A percentile compares a stretch with the other conserved stretches of the same genome.
Evolutionary conservation across 2,888 invertebrate genomes (phyloP).

Genomic region (Noctuana brunneofusca): DNA sequence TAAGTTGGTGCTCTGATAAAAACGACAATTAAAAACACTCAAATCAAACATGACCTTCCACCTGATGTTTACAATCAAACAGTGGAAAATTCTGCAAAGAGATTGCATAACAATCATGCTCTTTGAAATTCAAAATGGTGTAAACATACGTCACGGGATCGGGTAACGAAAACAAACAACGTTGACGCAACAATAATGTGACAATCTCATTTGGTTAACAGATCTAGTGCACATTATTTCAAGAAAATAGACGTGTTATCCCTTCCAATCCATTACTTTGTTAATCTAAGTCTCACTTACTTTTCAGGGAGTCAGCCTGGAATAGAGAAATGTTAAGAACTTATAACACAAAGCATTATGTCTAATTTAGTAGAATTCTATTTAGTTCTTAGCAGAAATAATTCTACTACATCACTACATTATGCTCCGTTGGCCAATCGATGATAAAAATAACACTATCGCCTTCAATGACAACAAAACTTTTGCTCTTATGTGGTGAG

Average conservation of each 20-base stretch:
- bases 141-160: conserved; percentile 24
- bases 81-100: conserved; percentile 25
- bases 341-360: no score
- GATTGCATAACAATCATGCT: conserved; percentile 29
- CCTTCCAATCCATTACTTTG: background rate
- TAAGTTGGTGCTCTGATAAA: background rate
- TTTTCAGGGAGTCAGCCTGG: background rate
- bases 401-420: no score
- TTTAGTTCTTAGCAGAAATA: no score
- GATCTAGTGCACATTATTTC: conserved; percentile 6
- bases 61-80: conserved; percentile 21
- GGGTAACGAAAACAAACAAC: conserved; percentile 29
- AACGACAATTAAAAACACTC: background rate
- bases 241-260: background rate
- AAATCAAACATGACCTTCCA: conserved; percentile 2
- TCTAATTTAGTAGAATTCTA: no score
- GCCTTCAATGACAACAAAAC: no score
- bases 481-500: no score
- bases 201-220: conserved; percentile 28
- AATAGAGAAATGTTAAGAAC: background rate
- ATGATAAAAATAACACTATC: no score
- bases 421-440: no score
- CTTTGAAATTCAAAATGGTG: conserved; percentile 29
- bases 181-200: conserved; percentile 26
- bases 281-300: background rate